These are phyloP conservation scores for Lasiurus cinereus DNA, from an alignment of 2,113 vertebrate species.

Conservation along the genomic window DNA sequence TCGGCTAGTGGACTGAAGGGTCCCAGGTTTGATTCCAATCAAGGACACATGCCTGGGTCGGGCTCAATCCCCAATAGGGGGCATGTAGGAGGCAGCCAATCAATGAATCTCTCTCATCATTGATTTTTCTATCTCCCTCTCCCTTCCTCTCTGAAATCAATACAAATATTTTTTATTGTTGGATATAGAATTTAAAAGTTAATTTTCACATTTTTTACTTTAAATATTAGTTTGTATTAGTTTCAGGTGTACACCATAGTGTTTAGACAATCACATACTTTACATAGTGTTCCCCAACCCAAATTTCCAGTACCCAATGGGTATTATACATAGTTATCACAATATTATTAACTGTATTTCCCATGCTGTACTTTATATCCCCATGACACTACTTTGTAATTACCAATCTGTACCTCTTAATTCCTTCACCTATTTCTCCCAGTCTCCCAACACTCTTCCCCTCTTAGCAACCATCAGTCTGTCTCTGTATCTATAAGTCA, in stretches of 20 bases:
- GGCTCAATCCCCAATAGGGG: no score
- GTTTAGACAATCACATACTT: not conserved
- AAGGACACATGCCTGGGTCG: no score
- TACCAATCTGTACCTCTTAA: not conserved
- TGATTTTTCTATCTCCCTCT: no score
- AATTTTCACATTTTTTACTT: not conserved
- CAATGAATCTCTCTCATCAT: no score
- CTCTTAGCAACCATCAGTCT: not conserved
- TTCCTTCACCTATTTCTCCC: not conserved
- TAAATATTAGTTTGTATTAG: not conserved
- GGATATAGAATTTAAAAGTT: not conserved
- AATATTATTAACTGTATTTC: not conserved
- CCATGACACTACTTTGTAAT: not conserved
- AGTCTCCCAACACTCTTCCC: no score
- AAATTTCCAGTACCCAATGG: not conserved
- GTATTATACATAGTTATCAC: not conserved
- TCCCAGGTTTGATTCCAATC: no score
- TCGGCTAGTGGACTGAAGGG: no score
- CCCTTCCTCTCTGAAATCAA: not conserved
- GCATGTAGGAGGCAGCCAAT: no score
- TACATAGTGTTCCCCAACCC: not conserved
- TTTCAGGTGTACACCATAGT: not conserved
- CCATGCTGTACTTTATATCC: not conserved
- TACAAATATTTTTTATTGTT: slow-evolving; percentile 7
- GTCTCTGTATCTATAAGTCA: not conserved